phyloP scores from a whole-genome alignment of 2,888 invertebrate species.

The Atethmia centrago region DNA sequence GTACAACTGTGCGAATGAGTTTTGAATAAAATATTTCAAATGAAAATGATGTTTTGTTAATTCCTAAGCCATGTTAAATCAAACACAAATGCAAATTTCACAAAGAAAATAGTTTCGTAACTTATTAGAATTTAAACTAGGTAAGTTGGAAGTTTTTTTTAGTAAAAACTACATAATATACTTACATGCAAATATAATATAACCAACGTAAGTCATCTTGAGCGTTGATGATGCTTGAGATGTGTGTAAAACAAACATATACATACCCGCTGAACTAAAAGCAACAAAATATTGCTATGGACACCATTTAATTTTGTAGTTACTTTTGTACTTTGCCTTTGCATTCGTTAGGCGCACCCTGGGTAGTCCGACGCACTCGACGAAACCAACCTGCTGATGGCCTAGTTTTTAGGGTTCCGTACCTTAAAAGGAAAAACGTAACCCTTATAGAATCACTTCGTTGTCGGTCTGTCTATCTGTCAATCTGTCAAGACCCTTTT shows the following conservation, averaged over 20 bases:
- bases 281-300: background rate
- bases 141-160: background rate
- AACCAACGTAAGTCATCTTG: too few species aligned
- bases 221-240: background rate
- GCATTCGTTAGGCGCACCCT: background rate
- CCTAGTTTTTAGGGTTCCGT: too few species aligned
- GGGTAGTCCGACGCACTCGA: too few species aligned
- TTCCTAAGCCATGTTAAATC: conserved; percentile 3
- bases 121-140: background rate
- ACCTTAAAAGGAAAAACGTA: too few species aligned
- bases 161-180: background rate
- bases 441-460: too few species aligned
- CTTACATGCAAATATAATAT: too few species aligned
- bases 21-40: conserved; percentile 89
- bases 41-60: conserved; percentile 65
- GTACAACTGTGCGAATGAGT: conserved; percentile 86
- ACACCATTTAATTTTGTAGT: background rate
- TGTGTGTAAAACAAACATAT: background rate
- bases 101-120: background rate
- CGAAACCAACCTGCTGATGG: background rate
- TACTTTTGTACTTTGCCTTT: background rate
- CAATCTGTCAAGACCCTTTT: too few species aligned
- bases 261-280: background rate
- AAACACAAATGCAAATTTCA: background rate
- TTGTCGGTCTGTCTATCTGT: too few species aligned